phyloP scores from a whole-genome alignment of 2,888 invertebrate species.

The Meiosimyza decipiens region DNA sequence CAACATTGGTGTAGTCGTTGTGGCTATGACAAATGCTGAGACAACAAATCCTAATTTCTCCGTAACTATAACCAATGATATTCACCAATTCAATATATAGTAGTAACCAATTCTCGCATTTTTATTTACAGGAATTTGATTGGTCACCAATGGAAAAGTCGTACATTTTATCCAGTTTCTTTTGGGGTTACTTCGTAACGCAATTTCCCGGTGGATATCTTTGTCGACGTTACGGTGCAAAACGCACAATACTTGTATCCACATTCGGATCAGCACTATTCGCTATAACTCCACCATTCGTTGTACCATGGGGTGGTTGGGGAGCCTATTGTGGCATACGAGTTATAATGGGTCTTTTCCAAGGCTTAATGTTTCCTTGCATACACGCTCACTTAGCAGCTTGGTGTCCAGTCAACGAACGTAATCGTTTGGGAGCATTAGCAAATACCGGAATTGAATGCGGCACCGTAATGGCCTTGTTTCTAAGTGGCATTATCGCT shows the following conservation, averaged over 20 bases:
- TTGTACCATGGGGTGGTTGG: conserved; percentile 75
- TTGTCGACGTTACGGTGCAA: conserved; percentile 77
- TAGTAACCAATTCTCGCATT: conserved; percentile 39
- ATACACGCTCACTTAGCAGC: conserved; percentile 75
- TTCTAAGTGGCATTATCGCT: conserved; percentile 73
- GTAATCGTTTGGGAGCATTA: conserved; percentile 72
- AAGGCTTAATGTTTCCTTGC: conserved; percentile 75
- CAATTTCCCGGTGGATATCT: conserved; percentile 76
- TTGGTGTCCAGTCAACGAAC: conserved; percentile 75
- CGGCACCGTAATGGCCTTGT: conserved; percentile 75
- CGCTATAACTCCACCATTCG: conserved; percentile 75
- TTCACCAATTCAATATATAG: neutral
- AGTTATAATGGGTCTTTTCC: conserved; percentile 75
- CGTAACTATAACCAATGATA: conserved; percentile 59
- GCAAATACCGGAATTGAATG: conserved; percentile 73
- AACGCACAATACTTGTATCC: conserved; percentile 71
- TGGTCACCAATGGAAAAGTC: conserved; percentile 70
- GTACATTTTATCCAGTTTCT: conserved; percentile 78
- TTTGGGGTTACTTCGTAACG: conserved; percentile 80
- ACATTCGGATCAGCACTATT: conserved; percentile 75
- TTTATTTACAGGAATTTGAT: conserved; percentile 58
- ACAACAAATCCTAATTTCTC: conserved; percentile 67
- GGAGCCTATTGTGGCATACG: conserved; percentile 72
- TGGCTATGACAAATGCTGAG: conserved; percentile 76
- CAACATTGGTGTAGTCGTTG: conserved; percentile 77